These are phyloP conservation scores for Hyposoter dolosus DNA, from an alignment of 2,888 invertebrate genomes.

Conservation along the genomic window DNA sequence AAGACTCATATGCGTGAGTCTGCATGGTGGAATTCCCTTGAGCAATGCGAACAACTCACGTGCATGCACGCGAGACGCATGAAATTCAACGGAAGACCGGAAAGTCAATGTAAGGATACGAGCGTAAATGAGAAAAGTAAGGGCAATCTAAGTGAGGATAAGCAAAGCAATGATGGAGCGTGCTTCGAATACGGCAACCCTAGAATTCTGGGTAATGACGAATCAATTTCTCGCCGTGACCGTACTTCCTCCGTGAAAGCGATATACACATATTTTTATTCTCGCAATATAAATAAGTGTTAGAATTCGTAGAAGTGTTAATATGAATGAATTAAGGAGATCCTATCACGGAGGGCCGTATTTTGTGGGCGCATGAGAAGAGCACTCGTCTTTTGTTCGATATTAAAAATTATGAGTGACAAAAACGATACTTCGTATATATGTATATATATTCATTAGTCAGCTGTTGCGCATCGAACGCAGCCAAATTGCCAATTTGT, in stretches of 20 bases:
- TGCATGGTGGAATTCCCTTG: conserved; percentile 7
- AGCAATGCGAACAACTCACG: conserved; percentile 11
- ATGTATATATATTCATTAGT: too few species aligned
- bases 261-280: conserved; percentile 37
- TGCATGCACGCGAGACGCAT: conserved; percentile 38
- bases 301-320: not conserved
- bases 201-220: conserved; percentile 75
- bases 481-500: too few species aligned
- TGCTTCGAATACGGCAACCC: conserved; percentile 17
- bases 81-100: conserved; percentile 39
- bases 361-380: too few species aligned
- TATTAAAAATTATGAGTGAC: too few species aligned
- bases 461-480: too few species aligned
- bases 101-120: conserved; percentile 26
- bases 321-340: conserved; percentile 4
- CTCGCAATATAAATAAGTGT: conserved; percentile 10
- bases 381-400: too few species aligned
- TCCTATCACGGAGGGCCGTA: too few species aligned
- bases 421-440: too few species aligned
- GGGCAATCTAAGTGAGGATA: conserved; percentile 48
- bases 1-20: not conserved
- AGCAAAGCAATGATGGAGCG: conserved; percentile 23
- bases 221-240: conserved; percentile 79
- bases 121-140: conserved; percentile 30
- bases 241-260: conserved; percentile 70